A percentile compares a stretch with the other conserved stretches of the same genome.
These are phyloP conservation scores for Lepilemur septentrionalis DNA, from an alignment of 2,797 vertebrate species.

Conservation along the genomic window DNA sequence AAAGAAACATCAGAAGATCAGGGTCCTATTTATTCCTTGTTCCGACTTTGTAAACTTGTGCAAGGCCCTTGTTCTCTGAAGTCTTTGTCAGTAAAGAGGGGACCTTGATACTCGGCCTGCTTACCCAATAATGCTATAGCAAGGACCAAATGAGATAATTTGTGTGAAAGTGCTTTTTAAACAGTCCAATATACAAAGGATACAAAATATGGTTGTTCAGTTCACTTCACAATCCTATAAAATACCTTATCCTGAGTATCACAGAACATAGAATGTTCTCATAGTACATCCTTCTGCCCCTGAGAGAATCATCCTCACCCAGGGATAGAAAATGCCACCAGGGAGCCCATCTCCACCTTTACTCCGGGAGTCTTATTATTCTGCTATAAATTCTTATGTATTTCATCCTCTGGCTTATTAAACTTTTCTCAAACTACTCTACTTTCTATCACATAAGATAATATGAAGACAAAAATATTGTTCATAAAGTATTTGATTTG, in stretches of 20 bases:
- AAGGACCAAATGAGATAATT: not conserved
- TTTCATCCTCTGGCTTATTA: not conserved
- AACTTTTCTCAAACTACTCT: not conserved
- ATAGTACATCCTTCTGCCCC: not conserved
- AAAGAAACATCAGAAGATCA: not conserved
- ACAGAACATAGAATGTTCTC: not conserved
- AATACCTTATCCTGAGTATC: not conserved
- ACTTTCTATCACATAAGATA: not conserved
- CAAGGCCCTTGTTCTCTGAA: not conserved
- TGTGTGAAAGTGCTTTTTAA: not conserved
- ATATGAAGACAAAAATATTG: not conserved
- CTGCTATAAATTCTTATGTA: not conserved
- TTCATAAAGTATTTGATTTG: constrained; percentile 6
- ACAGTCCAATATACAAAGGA: not conserved
- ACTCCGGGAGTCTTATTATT: not conserved
- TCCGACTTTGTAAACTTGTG: not conserved
- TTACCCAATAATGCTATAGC: not conserved
- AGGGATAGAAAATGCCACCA: not conserved
- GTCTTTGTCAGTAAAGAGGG: not conserved
- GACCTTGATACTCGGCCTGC: not conserved
- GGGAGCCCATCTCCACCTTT: not conserved
- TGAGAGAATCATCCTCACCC: not conserved
- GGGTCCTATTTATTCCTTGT: not conserved
- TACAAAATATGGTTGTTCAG: not conserved
- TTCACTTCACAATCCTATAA: not conserved